Base-by-base conservation (phyloP, 2,113 vertebrate species). In the Dendrocopos noguchii region DNA sequence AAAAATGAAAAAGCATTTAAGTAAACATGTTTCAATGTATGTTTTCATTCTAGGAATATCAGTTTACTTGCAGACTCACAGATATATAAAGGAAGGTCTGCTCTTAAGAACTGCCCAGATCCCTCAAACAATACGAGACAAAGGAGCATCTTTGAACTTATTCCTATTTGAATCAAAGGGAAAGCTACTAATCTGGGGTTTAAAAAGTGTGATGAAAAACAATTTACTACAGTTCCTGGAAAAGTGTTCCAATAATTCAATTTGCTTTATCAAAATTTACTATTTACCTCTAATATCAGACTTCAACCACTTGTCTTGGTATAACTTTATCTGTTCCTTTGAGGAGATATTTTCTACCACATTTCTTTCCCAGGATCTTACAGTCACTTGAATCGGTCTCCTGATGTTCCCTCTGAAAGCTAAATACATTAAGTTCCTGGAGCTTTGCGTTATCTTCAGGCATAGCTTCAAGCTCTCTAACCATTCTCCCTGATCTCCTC, bases 361-460 rank as follows among this genome's bases (percentile, higher is more conserved):
- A 74, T 83, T 82, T 80, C 12, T 86, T 87, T 67, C 28, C 47
- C 5, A 1, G 64, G 53, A 67, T 80, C 52, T 68, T 93, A 70
- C 11, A 50, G 65, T 86, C 61, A 46, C 36, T 80, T 91, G 53
- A 50, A 91, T 75, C 10, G 72, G 57, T 53, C 42, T 80, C 61
- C 71, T 80, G 53, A 84, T 78, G 65, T 68, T 95, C 53, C 61
- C 61, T 93, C 83, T 90, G 80, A 95, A 95, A 86, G 65, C 65
- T 93, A 93, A 93, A 72, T 34, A 68, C 86, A 93, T 93, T 83
- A 88, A 84, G 70, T 57, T 95, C 57, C 77, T 61, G 44, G 79
- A 91, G 73, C 57, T 59, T 77, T 21, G 9, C 31, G 57, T 80
- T 96, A 93, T 83, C 93, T 91, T 65, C 88, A 86, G 80, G 85